Conservation (phyloP, 2,888 invertebrate species). For the Prosopocoilus inquinatus region DNA sequence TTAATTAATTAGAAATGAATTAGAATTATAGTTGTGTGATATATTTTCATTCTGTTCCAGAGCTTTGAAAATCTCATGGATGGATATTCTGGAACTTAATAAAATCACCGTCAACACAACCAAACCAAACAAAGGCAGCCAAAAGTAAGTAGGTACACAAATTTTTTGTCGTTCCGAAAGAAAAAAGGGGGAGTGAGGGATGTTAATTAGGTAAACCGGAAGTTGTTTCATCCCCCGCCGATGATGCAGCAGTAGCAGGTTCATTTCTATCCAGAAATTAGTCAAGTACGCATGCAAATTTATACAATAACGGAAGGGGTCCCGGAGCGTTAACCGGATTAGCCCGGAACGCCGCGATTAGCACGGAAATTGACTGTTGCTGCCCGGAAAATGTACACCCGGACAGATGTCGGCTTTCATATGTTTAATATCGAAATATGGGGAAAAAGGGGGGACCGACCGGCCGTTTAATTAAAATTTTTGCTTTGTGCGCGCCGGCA, state of each 20-base stretch:
- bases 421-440: conserved; percentile 15
- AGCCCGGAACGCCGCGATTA: conserved; percentile 40
- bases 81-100: conserved; percentile 51
- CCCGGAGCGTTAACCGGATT: conserved; percentile 39
- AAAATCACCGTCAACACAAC: conserved; percentile 37
- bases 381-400: conserved; percentile 38
- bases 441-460: no score
- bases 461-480: conserved; percentile 16
- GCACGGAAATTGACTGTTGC: conserved; percentile 45
- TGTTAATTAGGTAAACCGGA: no score
- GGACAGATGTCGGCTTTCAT: conserved; percentile 34
- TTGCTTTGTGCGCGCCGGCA: conserved; percentile 10
- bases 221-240: not conserved
- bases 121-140: conserved; percentile 36
- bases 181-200: no score
- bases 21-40: no score
- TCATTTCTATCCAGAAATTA: not conserved
- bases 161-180: not conserved
- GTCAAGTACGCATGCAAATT: conserved; percentile 35
- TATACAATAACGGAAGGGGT: conserved; percentile 39
- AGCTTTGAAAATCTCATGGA: conserved; percentile 46
- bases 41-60: conserved; percentile 36
- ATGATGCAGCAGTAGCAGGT: not conserved
- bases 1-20: no score
- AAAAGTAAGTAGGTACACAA: conserved; percentile 46